Evolutionary conservation across 1,140 invertebrate genomes (phyloP), one percentile per base, ranked within the genome.

Genomic region (Tetraneura akinire): DNA sequence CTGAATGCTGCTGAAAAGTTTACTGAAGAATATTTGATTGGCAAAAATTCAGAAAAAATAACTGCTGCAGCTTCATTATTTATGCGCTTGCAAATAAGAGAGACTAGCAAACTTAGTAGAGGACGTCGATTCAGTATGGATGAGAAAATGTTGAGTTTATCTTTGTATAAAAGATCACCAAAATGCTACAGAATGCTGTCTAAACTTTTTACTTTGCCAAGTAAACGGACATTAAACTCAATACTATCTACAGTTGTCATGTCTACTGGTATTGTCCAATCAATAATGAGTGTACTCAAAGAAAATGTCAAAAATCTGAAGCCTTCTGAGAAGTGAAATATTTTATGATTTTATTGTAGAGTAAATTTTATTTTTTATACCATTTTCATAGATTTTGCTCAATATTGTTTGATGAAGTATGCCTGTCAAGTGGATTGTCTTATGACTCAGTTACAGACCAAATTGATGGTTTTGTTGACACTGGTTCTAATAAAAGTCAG

Each of bases 341-440:
- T 45, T 42, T 68, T 68, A 23, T 68, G n/a, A 47, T 70, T 70
- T 23, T 70, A 70, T 64, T 26, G 14, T 70, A 70, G 18, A 64
- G 9, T 16, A 47, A 0, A 47, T 23, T 70, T 23, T 23, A 47
- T 70, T 26, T 68, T 49, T 68, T 68, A 42, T 68, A 14, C 4
- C 0, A 16, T 70, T 70, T 70, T 62, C 29, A 62, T 47, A 70
- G 42, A 49, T 70, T 16, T 47, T 70, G 66, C 42, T 49, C 66
- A 70, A 70, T 70, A 70, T 70, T 70, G 45, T 70, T 70, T 70
- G 66, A 68, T 68, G 64, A 49, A 26, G 14, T 70, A 18, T 49
- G 66, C 45, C 14, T 68, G 21, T 42, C 32, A 42, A 68, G 64
- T 42, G 64, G 64, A 4, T 45, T 68, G 18, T 23, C 32, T 1